Conservation (phyloP, 2,888 invertebrate genomes). For the Scelioninae gen. 2 region DNA sequence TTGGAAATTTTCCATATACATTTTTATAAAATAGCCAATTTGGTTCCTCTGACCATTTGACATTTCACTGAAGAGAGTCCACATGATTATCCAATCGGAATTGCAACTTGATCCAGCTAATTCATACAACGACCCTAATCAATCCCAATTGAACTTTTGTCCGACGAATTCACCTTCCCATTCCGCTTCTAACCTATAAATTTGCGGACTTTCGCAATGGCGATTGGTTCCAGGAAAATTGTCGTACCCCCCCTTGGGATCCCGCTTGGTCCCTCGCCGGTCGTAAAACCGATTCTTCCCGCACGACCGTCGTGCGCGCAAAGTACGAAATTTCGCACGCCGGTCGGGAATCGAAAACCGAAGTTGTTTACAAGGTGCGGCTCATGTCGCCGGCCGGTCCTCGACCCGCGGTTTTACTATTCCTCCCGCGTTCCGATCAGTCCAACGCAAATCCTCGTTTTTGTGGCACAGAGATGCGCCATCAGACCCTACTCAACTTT, state of each 20-base stretch:
- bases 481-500: conserved; percentile 56
- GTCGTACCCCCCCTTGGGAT: no score
- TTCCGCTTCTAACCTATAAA: no score
- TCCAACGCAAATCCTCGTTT: conserved; percentile 53
- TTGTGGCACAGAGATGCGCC: conserved; percentile 38
- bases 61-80: no score
- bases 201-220: conserved; percentile 52
- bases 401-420: conserved; percentile 50
- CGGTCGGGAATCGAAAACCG: conserved; percentile 48
- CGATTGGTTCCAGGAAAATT: conserved; percentile 42
- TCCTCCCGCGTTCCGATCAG: conserved; percentile 51
- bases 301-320: conserved; percentile 59
- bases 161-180: no score
- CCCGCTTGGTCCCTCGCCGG: conserved; percentile 30
- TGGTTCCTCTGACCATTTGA: no score
- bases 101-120: no score
- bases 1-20: no score
- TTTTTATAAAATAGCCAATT: no score
- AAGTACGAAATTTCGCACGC: conserved; percentile 66
- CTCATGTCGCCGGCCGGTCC: conserved; percentile 49
- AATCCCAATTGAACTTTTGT: no score
- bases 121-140: no score
- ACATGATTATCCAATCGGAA: no score
- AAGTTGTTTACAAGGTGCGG: conserved; percentile 56
- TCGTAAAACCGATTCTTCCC: conserved; percentile 35